Percentiles rank a stretch among this genome's conserved stretches.
phyloP scores from a whole-genome alignment of 1,140 invertebrate species.

The Idris sp. region DNA sequence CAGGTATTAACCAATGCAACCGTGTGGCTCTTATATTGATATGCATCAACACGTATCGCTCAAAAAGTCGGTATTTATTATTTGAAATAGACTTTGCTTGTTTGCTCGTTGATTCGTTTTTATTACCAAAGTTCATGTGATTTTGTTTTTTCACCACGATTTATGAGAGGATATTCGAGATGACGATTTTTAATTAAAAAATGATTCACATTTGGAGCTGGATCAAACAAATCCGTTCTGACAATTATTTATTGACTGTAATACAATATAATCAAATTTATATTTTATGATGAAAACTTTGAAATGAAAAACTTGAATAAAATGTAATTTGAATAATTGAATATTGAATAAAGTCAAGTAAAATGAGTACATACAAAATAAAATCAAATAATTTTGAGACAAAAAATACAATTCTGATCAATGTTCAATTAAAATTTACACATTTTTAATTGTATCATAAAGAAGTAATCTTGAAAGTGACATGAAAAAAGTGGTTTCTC shows the following conservation, averaged over 20 bases:
- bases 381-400: no score
- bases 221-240: conserved; percentile 23
- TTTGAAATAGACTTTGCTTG: conserved; percentile 51
- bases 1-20: conserved; percentile 45
- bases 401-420: no score
- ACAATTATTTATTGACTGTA: background rate
- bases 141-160: conserved; percentile 28
- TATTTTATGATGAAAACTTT: no score
- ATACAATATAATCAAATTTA: no score
- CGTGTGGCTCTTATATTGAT: conserved; percentile 56
- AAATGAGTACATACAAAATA: no score
- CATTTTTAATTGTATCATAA: conserved; percentile 4
- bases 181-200: conserved; percentile 40
- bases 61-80: conserved; percentile 57
- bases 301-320: no score
- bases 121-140: conserved; percentile 36
- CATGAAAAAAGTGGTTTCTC: conserved; percentile 25
- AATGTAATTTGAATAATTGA: no score
- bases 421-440: no score
- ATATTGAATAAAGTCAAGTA: no score
- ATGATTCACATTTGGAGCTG: conserved; percentile 5
- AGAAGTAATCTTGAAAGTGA: no score
- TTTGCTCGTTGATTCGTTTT: conserved; percentile 42
- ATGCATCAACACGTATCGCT: conserved; percentile 61
- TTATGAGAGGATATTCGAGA: conserved; percentile 15